These are phyloP conservation scores for Plagiodera versicolora DNA, from an alignment of 2,888 invertebrate genomes.

Conservation along the genomic window DNA sequence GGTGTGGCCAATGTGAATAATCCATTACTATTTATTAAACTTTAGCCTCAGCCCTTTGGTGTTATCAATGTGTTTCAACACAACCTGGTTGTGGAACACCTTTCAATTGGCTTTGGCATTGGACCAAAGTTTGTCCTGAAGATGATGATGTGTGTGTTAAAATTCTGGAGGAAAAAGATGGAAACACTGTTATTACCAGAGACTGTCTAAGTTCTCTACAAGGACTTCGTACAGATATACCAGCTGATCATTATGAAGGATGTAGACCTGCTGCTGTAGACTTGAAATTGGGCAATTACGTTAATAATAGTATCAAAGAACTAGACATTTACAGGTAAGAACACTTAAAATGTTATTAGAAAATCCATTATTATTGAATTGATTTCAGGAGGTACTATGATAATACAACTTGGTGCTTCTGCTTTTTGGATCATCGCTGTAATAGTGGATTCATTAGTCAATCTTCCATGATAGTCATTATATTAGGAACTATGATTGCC, in stretches of 20 bases:
- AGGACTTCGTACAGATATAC: slow-evolving; percentile 81
- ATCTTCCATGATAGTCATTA: slow-evolving; percentile 33
- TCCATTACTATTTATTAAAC: not conserved
- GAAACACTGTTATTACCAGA: slow-evolving; percentile 78
- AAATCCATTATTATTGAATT: slow-evolving; percentile 4
- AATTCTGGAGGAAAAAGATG: slow-evolving; percentile 82
- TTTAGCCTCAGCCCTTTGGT: slow-evolving; percentile 66
- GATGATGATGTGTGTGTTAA: slow-evolving; percentile 87
- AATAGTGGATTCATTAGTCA: slow-evolving; percentile 55
- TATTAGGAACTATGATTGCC: slow-evolving; percentile 13
- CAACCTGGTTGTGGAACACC: slow-evolving; percentile 85
- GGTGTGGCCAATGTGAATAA: slow-evolving; percentile 22
- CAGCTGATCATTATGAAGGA: slow-evolving; percentile 90
- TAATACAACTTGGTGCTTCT: slow-evolving; percentile 84
- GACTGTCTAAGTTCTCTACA: slow-evolving; percentile 81
- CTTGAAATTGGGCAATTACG: slow-evolving; percentile 79
- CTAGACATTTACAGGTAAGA: slow-evolving; percentile 76
- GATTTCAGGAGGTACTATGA: slow-evolving; percentile 75
- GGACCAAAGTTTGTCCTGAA: slow-evolving; percentile 82
- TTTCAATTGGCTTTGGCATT: slow-evolving; percentile 79
- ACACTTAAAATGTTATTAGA: not conserved
- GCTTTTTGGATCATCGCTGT: slow-evolving; percentile 88
- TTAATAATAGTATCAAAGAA: slow-evolving; percentile 83
- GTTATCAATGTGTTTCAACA: slow-evolving; percentile 87
- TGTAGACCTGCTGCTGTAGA: slow-evolving; percentile 81